Conservation (phyloP, 2,888 invertebrate genomes). For the Campopleginae sp. region DNA sequence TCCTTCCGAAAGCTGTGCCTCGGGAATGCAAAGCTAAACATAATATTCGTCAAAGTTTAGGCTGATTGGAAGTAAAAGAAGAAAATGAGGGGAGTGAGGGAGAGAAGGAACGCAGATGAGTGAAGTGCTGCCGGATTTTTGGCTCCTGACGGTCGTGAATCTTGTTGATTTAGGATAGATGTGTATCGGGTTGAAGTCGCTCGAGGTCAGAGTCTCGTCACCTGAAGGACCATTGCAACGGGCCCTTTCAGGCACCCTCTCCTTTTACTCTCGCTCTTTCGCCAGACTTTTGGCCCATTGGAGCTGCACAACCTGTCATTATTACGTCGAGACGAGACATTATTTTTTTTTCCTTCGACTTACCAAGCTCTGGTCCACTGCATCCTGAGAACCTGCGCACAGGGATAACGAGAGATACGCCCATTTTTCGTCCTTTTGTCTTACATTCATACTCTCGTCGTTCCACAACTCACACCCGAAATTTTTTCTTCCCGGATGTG, state of each 20-base stretch:
- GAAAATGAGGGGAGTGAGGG: constrained; percentile 26
- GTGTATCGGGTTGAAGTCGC: constrained; percentile 80
- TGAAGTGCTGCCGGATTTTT: constrained; percentile 66
- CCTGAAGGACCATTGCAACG: constrained; percentile 80
- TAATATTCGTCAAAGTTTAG: constrained; percentile 70
- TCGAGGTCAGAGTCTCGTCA: constrained; percentile 81
- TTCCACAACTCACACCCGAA: constrained; percentile 4
- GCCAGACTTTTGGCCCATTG: constrained; percentile 58
- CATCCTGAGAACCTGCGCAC: constrained; percentile 60
- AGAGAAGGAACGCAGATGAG: constrained; percentile 21
- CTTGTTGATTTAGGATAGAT: constrained; percentile 84
- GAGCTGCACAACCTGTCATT: constrained; percentile 80
- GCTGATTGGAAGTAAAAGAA: constrained; percentile 44
- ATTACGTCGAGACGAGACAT: constrained; percentile 75
- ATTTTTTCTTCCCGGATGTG: constrained; percentile 61
- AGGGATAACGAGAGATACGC: constrained; percentile 56
- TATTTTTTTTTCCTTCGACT: constrained; percentile 64
- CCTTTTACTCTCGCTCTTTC: constrained; percentile 33
- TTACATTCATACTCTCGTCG: constrained; percentile 35
- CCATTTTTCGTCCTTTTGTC: constrained; percentile 49
- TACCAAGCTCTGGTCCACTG: constrained; percentile 14
- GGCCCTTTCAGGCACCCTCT: constrained; percentile 78
- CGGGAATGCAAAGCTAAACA: constrained; percentile 75
- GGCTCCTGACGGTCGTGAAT: constrained; percentile 71
- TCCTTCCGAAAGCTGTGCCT: constrained; percentile 41